Base-by-base conservation (phyloP, 2,113 vertebrate species). In the Alethe diademata region DNA sequence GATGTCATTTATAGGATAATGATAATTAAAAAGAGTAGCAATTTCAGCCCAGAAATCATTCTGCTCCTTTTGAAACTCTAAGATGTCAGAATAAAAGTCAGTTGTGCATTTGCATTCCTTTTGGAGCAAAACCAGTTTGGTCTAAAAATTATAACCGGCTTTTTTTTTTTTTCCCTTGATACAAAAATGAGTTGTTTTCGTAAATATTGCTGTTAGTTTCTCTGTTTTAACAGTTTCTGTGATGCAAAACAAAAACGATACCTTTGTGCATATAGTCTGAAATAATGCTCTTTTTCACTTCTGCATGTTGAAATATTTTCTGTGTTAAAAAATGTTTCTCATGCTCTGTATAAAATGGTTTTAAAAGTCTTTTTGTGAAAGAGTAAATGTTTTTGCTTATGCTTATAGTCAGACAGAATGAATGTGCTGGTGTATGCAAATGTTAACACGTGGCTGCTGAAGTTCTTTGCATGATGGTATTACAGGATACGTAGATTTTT, bases 21-120 rank as follows among this genome's bases (percentile, higher is more conserved):
- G 51, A 35, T 88, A 78, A 81, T 95, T 78, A 81, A 93, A 66
- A 54, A 60, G 92, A 73, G 29, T 67, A 92, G 31, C 47, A 90
- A 1, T 94, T 89, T 62, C 48, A 71, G 15, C 38, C 20, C 18
- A 80, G 70, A 88, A 72, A 67, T 78, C 1, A 25, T 75, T 88
- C 69, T 88, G 6, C n/a, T 93, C 57, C 80, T 82, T 93, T 92
- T 88, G 47, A 76, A 92, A 50, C 14, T 23, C 62, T 69, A 71
- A 84, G 5, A 25, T 87, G 66, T 79, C 72, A 76, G 74, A 92
- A 67, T 86, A 80, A 85, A 90, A 64, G 84, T 92, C 38, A 65
- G 0, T 79, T 7, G 4, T 91, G 19, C 47, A 65, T 75, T 78
- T 81, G 17, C 26, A 45, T 18, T 84, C n/a, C 53, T 84, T 93